Conservation (phyloP, 2,113 vertebrate species). For the Cryptotis parvus region DNA sequence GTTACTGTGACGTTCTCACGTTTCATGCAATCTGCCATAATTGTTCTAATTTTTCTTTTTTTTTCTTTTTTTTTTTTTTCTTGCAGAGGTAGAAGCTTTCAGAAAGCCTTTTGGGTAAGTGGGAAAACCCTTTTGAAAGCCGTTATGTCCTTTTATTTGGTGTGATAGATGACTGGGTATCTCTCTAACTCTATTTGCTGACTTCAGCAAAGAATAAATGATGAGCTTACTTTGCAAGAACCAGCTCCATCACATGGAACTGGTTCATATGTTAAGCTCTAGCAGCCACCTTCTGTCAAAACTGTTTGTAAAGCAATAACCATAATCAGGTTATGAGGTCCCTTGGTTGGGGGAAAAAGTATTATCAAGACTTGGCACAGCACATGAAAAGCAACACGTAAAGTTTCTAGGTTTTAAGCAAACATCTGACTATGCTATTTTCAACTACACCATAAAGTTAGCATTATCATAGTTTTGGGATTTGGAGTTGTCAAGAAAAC, state of each 20-base stretch:
- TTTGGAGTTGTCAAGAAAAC: conserved; percentile 90
- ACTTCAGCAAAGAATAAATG: conserved; percentile 95
- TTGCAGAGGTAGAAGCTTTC: conserved; percentile 99
- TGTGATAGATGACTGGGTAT: conserved; percentile 96
- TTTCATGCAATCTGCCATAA: conserved; percentile 97
- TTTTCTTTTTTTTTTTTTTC: conserved; percentile 87
- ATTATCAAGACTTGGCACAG: conserved; percentile 95
- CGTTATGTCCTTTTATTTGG: conserved; percentile 98
- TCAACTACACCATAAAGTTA: conserved; percentile 90
- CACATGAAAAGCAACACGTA: conserved; percentile 94
- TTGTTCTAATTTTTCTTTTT: conserved; percentile 92
- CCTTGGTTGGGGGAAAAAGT: conserved; percentile 94
- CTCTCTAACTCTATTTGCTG: conserved; percentile 97
- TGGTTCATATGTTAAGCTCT: conserved; percentile 91
- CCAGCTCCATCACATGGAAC: conserved; percentile 91
- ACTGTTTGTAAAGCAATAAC: conserved; percentile 96
- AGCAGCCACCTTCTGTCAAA: conserved; percentile 94
- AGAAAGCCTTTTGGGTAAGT: conserved; percentile 98
- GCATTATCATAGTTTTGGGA: conserved; percentile 90
- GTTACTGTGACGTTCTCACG: conserved; percentile 95
- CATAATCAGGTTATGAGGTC: conserved; percentile 95
- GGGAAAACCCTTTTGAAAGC: conserved; percentile 98
- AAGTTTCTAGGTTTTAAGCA: conserved; percentile 95
- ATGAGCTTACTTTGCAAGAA: conserved; percentile 96
- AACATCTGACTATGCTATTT: conserved; percentile 92